Conservation (phyloP, 2,113 vertebrate genomes). For the Prinia subflava region DNA sequence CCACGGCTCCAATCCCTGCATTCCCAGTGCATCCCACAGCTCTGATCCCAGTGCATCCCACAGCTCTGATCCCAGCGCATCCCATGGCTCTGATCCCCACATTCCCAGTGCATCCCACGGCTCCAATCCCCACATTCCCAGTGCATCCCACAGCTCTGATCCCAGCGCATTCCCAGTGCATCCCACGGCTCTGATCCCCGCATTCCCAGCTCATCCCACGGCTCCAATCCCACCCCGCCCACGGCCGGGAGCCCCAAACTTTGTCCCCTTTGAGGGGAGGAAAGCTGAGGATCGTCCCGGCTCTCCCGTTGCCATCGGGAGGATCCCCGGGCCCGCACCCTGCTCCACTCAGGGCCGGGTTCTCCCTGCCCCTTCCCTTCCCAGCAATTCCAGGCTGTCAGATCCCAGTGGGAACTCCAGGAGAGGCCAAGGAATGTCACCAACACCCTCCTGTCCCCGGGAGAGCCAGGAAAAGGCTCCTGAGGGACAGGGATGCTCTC, state of each 20-base stretch:
- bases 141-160: neutral
- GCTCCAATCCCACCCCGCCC: too few relatives aligned
- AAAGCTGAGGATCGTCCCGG: constrained; percentile 4
- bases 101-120: too few relatives aligned
- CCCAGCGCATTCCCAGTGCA: too few relatives aligned
- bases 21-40: too few relatives aligned
- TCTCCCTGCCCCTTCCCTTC: neutral
- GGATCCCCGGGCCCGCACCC: neutral
- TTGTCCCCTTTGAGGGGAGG: constrained; percentile 22
- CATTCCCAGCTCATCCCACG: too few relatives aligned
- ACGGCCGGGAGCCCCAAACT: constrained; percentile 11
- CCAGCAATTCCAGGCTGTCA: neutral
- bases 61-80: too few relatives aligned
- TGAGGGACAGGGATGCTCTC: neutral
- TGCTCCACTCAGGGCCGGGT: neutral
- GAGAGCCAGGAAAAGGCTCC: neutral
- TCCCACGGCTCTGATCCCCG: neutral
- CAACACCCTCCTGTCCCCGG: fast-evolving
- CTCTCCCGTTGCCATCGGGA: constrained; percentile 34
- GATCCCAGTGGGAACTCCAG: neutral
- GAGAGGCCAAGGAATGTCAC: neutral
- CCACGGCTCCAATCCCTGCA: too few relatives aligned
- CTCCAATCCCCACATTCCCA: too few relatives aligned
- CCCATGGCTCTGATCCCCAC: too few relatives aligned
- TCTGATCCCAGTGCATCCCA: too few relatives aligned